phyloP scores from a whole-genome alignment of 2,888 invertebrate species.

The Synanthedon tipuliformis region DNA sequence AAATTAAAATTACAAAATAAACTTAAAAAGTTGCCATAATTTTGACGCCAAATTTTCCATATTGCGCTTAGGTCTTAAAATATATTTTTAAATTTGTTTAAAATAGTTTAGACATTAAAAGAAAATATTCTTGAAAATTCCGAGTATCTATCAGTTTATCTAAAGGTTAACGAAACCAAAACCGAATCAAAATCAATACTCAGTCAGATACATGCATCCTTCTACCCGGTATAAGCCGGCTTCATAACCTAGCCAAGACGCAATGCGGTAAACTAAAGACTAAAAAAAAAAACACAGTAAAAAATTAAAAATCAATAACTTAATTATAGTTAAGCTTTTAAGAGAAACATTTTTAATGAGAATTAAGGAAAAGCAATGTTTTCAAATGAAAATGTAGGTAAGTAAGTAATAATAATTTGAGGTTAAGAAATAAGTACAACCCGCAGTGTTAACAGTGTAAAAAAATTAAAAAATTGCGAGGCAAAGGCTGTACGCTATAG shows the following conservation, averaged over 20 bases:
- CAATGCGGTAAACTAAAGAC: conserved; percentile 22
- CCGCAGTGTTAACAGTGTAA: conserved; percentile 4
- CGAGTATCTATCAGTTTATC: neutral
- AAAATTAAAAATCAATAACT: neutral
- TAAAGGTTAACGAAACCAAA: neutral
- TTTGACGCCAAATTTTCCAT: too few species aligned
- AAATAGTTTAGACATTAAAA: too few species aligned
- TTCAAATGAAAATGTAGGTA: too few species aligned
- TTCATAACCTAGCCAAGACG: conserved; percentile 16
- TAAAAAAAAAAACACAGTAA: neutral
- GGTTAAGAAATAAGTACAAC: conserved; percentile 48
- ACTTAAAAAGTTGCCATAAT: too few species aligned
- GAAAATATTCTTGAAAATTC: too few species aligned
- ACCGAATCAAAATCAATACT: neutral
- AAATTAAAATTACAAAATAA: too few species aligned
- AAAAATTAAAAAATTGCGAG: neutral
- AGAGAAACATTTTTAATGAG: too few species aligned
- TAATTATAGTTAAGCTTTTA: too few species aligned
- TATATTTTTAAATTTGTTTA: too few species aligned
- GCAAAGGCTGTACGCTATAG: neutral
- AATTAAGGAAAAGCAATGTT: neutral
- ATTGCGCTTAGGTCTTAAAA: too few species aligned
- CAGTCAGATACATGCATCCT: neutral
- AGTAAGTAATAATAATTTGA: conserved; percentile 17
- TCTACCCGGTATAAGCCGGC: conserved; percentile 5